phyloP scores from a whole-genome alignment of 2,888 invertebrate genomes.

The Harpagoxenus sublaevis region DNA sequence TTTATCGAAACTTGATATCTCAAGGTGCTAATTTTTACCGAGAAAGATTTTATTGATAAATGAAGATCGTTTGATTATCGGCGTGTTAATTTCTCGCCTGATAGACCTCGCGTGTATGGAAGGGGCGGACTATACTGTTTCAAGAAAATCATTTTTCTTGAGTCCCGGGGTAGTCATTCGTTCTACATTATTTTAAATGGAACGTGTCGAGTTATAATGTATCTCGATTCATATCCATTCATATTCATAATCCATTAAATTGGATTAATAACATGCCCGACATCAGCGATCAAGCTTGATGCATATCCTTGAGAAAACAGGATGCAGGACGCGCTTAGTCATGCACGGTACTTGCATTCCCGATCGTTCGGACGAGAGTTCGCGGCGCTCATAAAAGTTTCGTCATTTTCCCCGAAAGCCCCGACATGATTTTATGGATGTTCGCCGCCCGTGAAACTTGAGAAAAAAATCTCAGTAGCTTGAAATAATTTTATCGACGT shows the following conservation, averaged over 20 bases:
- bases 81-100: constrained; percentile 22
- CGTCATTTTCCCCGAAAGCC: constrained; percentile 6
- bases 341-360: constrained; percentile 16
- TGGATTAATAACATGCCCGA: background rate
- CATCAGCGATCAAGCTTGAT: background rate
- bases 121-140: background rate
- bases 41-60: constrained; percentile 8
- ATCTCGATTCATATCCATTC: background rate
- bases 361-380: background rate
- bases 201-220: background rate
- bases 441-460: constrained; percentile 8
- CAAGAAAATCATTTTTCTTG: background rate
- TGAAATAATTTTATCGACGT: constrained; percentile 42
- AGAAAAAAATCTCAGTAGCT: background rate
- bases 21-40: background rate
- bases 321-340: background rate
- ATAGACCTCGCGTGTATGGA: background rate
- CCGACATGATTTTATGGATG: constrained; percentile 12
- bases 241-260: constrained; percentile 10
- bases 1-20: background rate
- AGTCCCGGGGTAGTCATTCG: background rate
- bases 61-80: constrained; percentile 11
- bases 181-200: background rate
- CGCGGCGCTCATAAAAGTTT: constrained; percentile 29
- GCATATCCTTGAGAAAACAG: constrained; percentile 11